Percentiles rank a stretch among this genome's conserved stretches.
phyloP scores from a whole-genome alignment of 2,113 vertebrate genomes.

The Rhabdornis inornatus region DNA sequence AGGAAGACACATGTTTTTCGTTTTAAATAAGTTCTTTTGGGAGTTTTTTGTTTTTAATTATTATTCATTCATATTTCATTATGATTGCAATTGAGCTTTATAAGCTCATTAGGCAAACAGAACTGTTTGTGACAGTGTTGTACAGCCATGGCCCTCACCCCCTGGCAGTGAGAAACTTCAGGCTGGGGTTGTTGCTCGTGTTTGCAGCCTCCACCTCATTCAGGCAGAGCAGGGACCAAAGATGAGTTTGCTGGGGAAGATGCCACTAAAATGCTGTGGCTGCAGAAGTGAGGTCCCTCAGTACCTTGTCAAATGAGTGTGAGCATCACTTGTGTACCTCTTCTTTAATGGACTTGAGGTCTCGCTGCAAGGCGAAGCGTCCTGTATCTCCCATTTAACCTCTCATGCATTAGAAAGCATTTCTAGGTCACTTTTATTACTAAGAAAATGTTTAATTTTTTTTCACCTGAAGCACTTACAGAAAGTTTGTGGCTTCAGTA shows the following conservation, averaged over 20 bases:
- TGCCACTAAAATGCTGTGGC: background rate
- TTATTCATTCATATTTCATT: constrained; percentile 66
- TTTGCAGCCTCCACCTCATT: background rate
- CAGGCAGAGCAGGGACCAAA: background rate
- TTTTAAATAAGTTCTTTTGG: constrained; percentile 19
- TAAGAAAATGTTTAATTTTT: background rate
- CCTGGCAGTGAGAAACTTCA: background rate
- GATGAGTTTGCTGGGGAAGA: background rate
- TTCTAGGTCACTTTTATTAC: constrained; percentile 24
- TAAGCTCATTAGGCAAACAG: constrained; percentile 68
- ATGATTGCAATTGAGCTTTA: constrained; percentile 74
- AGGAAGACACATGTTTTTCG: constrained; percentile 51
- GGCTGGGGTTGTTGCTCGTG: background rate
- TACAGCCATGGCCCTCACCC: background rate
- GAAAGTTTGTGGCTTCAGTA: constrained; percentile 20
- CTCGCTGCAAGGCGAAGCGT: background rate
- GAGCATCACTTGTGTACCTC: constrained; percentile 11
- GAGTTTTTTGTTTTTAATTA: background rate
- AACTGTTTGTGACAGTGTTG: background rate
- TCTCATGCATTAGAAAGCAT: background rate
- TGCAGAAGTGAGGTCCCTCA: background rate
- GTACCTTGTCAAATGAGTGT: background rate
- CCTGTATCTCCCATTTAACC: background rate
- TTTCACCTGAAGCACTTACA: background rate
- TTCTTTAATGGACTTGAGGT: background rate